Percentiles rank a stretch among this genome's conserved stretches.
phyloP scores from a whole-genome alignment of 2,888 invertebrate species.

The Gibbula magus region DNA sequence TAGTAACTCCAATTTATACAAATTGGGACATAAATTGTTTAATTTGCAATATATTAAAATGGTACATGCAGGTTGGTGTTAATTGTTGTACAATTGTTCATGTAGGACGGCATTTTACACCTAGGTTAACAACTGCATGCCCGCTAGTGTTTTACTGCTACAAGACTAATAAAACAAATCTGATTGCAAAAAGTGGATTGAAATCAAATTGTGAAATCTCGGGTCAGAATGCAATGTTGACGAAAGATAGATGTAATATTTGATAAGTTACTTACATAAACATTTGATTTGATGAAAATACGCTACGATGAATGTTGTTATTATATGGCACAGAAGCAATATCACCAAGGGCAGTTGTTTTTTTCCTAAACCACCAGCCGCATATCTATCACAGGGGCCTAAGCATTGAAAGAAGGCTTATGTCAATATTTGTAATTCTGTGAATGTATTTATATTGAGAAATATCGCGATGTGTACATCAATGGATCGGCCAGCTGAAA shows the following conservation, averaged over 20 bases:
- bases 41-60: background rate
- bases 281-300: background rate
- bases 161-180: no score
- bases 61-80: background rate
- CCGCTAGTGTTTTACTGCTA: no score
- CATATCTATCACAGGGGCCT: background rate
- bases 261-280: background rate
- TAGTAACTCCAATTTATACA: background rate
- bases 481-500: background rate
- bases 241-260: background rate
- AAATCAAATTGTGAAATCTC: background rate
- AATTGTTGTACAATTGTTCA: background rate
- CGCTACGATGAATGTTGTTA: constrained; percentile 1
- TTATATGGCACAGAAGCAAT: background rate
- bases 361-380: background rate
- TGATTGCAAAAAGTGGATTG: no score
- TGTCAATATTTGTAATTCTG: constrained; percentile 22
- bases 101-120: background rate
- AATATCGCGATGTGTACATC: constrained; percentile 5
- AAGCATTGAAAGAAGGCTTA: constrained; percentile 11
- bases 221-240: background rate
- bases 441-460: constrained; percentile 22
- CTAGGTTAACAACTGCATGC: no score
- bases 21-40: background rate
- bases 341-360: background rate